Base-by-base conservation (phyloP, 2,888 invertebrate genomes). In the Leptopilina myrica region DNA sequence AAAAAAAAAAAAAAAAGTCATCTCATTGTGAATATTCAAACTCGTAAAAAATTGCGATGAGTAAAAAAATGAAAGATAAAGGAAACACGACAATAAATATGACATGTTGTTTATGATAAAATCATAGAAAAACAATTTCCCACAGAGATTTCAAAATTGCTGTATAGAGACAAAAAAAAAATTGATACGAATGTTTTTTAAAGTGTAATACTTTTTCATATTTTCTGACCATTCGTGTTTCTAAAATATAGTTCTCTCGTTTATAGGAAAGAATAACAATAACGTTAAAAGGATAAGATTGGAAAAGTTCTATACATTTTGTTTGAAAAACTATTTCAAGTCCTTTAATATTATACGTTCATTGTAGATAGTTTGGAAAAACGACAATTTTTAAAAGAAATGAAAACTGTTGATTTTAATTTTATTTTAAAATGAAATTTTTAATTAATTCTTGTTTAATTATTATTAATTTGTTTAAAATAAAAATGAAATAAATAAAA, bases 71-170 rank as follows among this genome's bases (percentile, higher is more conserved):
- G 20, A 20, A 59, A n/a, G 20, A 62, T 15, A 62, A 20, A 20
- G n/a, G 62, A 62, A 20, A 62, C 20, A 62, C 43, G 8, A 43
- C 7, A 43, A 43, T 8, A 8, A 62, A 8, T 62, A 62, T 15
- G 62, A 62, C 11, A n/a, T 62, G 15, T 62, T 62, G 20, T 62
- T 62, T 62, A 62, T 15, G 62, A 15, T 20, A 9, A 62, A 20
- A 62, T 62, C 62, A 20, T 62, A 1, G 62, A 62, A 62, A 62
- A 62, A 62, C 62, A 62, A 62, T 62, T 62, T 62, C 20, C 62
- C 15, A 8, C 20, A 20, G 20, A 14, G 62, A 15, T 15, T 62
- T 62, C n/a, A 15, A 62, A 62, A 15, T 5, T 62, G 15, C 49
- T 33, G 3, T 33, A 33, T 20, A 20, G 15, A 3, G 33, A 33